Conservation (phyloP, 1,140 invertebrate species). For the Oryzaephilus surinamensis region DNA sequence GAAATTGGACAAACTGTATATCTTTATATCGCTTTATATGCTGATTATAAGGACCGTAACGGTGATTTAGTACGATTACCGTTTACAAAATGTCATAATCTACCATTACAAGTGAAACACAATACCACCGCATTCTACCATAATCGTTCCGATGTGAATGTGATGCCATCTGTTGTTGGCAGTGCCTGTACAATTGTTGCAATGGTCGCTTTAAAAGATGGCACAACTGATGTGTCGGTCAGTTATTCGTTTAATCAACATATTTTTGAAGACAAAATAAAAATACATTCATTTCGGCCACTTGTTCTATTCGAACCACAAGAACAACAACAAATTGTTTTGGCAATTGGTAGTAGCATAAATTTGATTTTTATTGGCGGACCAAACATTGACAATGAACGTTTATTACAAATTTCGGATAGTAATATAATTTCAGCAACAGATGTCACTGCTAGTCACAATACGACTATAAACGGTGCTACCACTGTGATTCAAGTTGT, state of each 20-base stretch:
- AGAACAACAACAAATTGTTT: slow-evolving; percentile 44
- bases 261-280: slow-evolving; percentile 49
- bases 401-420: slow-evolving; percentile 36
- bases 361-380: slow-evolving; percentile 61
- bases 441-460: slow-evolving; percentile 28
- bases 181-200: slow-evolving; percentile 46
- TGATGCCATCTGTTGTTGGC: slow-evolving; percentile 37
- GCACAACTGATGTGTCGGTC: slow-evolving; percentile 46
- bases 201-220: slow-evolving; percentile 40
- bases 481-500: slow-evolving; percentile 36
- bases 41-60: slow-evolving; percentile 36
- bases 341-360: slow-evolving; percentile 57
- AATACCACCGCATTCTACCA: slow-evolving; percentile 44
- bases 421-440: slow-evolving; percentile 30
- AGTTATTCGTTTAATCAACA: slow-evolving; percentile 42
- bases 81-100: slow-evolving; percentile 55
- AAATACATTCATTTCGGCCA: slow-evolving; percentile 55
- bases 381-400: slow-evolving; percentile 48
- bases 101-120: slow-evolving; percentile 52
- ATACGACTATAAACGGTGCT: too few relatives aligned
- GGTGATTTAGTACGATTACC: slow-evolving; percentile 41
- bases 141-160: slow-evolving; percentile 33
- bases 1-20: slow-evolving; percentile 52
- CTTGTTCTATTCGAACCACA: slow-evolving; percentile 45
- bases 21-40: slow-evolving; percentile 58